These are phyloP conservation scores for Ptyas mucosa DNA, from an alignment of 2,113 vertebrate species.

Conservation along the genomic window DNA sequence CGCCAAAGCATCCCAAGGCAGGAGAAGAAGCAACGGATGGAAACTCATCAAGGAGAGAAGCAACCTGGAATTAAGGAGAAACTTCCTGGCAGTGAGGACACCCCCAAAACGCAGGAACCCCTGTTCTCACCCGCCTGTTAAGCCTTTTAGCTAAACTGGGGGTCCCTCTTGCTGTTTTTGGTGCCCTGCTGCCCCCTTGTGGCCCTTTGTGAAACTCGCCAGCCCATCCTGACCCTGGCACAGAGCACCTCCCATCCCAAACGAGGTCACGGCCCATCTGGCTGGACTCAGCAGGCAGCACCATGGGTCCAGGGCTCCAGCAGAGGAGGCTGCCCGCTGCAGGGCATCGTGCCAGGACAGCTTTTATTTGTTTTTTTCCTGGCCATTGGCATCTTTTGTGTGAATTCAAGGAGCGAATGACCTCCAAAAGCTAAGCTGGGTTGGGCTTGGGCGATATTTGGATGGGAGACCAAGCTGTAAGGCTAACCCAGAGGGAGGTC, in stretches of 20 bases:
- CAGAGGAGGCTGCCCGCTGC: neutral
- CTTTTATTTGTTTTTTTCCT: neutral
- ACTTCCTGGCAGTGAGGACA: too few species aligned
- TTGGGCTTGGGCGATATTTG: neutral
- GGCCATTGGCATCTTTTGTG: neutral
- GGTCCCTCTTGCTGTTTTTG: neutral
- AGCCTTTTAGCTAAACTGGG: neutral
- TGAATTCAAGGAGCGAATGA: neutral
- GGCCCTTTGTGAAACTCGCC: neutral
- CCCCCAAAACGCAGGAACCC: neutral
- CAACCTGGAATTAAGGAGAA: too few species aligned
- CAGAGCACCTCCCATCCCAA: neutral
- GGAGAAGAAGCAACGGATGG: too few species aligned
- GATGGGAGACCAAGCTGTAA: neutral
- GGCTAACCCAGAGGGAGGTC: too few species aligned
- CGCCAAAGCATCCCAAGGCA: too few species aligned
- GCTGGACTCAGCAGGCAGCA: neutral
- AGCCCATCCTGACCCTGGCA: neutral
- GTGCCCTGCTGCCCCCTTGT: neutral
- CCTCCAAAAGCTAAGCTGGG: neutral
- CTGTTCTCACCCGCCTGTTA: neutral
- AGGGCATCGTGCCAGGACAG: neutral
- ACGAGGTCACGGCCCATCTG: accelerated
- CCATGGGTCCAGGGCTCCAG: neutral
- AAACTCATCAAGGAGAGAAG: too few species aligned